Base-by-base conservation (phyloP, 2,888 invertebrate genomes). In the Timema cristinae region DNA sequence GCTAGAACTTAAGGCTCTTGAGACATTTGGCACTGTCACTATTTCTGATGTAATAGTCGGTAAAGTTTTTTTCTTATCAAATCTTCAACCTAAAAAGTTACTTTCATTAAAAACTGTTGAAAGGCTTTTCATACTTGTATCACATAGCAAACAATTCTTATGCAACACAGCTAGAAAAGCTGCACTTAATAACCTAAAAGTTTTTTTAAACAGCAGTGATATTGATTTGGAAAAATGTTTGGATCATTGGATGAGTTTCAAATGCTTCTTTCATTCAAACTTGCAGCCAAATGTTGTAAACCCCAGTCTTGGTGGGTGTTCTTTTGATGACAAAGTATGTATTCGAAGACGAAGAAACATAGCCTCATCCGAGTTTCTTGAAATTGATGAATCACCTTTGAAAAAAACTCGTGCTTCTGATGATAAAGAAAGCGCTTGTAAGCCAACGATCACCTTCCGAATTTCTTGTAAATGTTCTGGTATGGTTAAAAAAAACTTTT, bases 401-500 rank as follows among this genome's bases (percentile, higher is more conserved):
- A 5, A 47, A 48, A 63, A 63, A 32, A 15, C 6, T 63, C 32
- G 32, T 32, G 32, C 32, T 32, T 32, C 47, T 63, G 32, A 32
- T 47, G 63, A 13, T 15, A 32, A 48, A 13, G 7, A 32, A 7
- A 63, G 63, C 63, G 52, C 15, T 50, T 16, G 8, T 47, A 68
- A 32, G 47, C 13, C 47, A 8, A 15, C 32, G 10, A 47, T 52
- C 15, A 69, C n/a, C 8, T 69, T 69, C 50, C 48, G 69, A 69
- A 61, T 69, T n/a, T 69, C 69, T 13, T 69, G 69, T 32, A 69
- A 69, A 15, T 50, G 69, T 69, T 50, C 69, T 8, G 69, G 69
- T 13, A 50, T 15, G 48, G 10, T 69, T n/a, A 49, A 50, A 16
- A 69, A 50, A 69, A n/a, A 8, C 16, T 69, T 61, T 50, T 16